phyloP scores from a whole-genome alignment of 2,888 invertebrate species.

The Ferdinandea cuprea region DNA sequence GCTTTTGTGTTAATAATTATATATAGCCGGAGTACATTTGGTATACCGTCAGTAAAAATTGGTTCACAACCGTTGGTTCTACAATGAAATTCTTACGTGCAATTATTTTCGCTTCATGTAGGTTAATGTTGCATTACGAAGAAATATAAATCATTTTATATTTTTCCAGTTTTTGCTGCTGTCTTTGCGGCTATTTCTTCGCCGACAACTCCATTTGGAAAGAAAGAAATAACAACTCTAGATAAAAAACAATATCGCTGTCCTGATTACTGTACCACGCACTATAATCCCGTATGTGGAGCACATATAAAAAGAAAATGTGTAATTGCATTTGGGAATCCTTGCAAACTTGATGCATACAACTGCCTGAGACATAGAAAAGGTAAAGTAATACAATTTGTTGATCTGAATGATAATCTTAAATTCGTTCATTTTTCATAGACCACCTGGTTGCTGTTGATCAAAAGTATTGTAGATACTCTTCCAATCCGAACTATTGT shows the following conservation, averaged over 20 bases:
- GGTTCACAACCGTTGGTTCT: too few species aligned
- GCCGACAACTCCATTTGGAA: neutral
- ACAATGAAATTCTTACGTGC: too few species aligned
- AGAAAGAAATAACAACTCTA: neutral
- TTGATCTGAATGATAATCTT: too few species aligned
- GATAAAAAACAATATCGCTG: neutral
- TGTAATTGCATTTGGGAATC: conserved; percentile 22
- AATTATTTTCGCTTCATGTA: too few species aligned
- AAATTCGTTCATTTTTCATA: too few species aligned
- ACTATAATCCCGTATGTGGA: conserved; percentile 30
- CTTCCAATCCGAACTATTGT: too few species aligned
- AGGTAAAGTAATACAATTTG: conserved; percentile 9
- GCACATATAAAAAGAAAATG: neutral
- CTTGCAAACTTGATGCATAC: conserved; percentile 35
- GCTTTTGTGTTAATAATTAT: too few species aligned
- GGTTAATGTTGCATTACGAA: too few species aligned
- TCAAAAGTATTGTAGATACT: too few species aligned
- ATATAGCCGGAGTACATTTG: too few species aligned
- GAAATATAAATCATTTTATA: neutral
- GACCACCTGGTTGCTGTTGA: too few species aligned
- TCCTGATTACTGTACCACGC: conserved; percentile 21
- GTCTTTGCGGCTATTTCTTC: neutral
- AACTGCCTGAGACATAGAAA: conserved; percentile 9
- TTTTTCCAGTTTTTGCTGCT: conserved; percentile 3
- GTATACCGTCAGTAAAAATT: too few species aligned